Evolutionary conservation across 1,140 invertebrate species (phyloP).

Genomic region (Aphelinus atriplicis): DNA sequence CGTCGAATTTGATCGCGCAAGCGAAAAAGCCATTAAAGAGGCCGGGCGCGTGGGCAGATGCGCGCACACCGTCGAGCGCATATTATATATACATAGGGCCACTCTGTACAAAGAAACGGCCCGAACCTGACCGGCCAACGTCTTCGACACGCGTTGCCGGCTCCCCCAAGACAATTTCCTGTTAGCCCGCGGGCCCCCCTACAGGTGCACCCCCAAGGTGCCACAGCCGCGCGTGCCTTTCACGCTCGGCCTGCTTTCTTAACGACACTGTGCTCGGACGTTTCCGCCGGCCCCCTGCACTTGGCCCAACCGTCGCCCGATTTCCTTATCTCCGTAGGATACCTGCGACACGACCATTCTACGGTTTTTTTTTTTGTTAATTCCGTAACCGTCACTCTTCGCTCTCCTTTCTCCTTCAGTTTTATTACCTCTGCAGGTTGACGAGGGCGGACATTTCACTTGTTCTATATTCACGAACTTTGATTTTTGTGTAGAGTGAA

Average conservation of each 20-base stretch:
- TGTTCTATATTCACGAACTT: no score
- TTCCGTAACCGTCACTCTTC: constrained; percentile 18
- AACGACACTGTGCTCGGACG: constrained; percentile 36
- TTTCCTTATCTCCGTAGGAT: constrained; percentile 33
- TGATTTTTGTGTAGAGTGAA: no score
- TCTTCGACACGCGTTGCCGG: constrained; percentile 47
- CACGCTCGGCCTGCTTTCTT: constrained; percentile 47
- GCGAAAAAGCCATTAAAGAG: no score
- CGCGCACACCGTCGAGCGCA: no score
- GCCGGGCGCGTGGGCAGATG: no score
- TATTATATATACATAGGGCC: background rate
- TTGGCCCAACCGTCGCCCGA: background rate
- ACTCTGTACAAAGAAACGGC: constrained; percentile 16
- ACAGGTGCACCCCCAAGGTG: constrained; percentile 48
- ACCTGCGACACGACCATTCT: no score
- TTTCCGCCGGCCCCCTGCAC: no score
- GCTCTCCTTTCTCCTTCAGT: background rate
- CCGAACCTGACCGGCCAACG: constrained; percentile 49
- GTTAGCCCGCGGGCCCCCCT: constrained; percentile 43
- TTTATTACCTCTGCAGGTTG: background rate
- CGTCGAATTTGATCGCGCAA: no score
- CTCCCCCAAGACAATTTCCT: constrained; percentile 26
- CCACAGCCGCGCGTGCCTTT: constrained; percentile 40
- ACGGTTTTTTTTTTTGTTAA: constrained; percentile 2
- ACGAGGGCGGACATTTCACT: background rate